phyloP scores from a whole-genome alignment of 1,140 invertebrate genomes.

The Trichomalopsis sarcophagae region DNA sequence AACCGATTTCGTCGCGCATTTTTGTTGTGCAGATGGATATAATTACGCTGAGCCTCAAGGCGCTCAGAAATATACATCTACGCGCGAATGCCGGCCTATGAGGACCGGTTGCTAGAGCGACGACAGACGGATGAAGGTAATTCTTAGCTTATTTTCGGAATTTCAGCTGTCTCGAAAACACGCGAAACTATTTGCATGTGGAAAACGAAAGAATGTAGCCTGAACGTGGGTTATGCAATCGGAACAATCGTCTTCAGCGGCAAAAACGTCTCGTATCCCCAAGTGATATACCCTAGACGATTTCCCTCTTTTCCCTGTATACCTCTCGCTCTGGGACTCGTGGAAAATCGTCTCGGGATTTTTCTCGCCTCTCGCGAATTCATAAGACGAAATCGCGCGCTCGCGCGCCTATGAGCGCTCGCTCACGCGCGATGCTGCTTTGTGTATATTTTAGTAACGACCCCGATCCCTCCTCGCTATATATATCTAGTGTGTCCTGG shows the following conservation, averaged over 20 bases:
- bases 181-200: background rate
- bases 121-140: background rate
- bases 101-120: background rate
- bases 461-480: constrained; percentile 71
- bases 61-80: background rate
- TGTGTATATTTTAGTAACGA: constrained; percentile 75
- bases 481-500: constrained; percentile 72
- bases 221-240: no score
- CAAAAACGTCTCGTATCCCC: no score
- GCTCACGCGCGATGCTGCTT: constrained; percentile 56
- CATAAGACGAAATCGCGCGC: constrained; percentile 66
- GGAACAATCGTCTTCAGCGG: no score
- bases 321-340: no score
- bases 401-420: background rate
- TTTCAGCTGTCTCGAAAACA: background rate
- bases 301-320: background rate
- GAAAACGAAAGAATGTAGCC: no score
- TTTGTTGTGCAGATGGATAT: background rate
- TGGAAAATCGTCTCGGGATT: background rate
- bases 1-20: background rate
- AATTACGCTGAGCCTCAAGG: no score
- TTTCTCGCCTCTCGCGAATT: constrained; percentile 53
- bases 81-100: background rate
- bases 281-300: no score
- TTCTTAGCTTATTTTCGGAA: constrained; percentile 18